phyloP scores from a whole-genome alignment of 2,113 vertebrate species.

The Egretta garzetta region DNA sequence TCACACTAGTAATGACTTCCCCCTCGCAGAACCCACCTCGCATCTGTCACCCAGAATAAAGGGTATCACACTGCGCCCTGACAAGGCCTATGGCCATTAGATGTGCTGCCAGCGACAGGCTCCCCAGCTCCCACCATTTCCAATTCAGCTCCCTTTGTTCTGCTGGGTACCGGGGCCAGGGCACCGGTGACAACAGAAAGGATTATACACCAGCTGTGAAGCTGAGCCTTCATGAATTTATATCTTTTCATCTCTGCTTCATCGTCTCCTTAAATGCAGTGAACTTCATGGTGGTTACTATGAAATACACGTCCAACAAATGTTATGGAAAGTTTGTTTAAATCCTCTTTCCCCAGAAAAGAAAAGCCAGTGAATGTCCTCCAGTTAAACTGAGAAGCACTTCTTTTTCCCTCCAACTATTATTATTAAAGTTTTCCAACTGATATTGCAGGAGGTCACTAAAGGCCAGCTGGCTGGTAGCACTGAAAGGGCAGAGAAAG shows the following conservation, averaged over 20 bases:
- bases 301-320: slow-evolving; percentile 83
- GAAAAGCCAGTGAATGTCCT: slow-evolving; percentile 78
- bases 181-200: slow-evolving; percentile 78
- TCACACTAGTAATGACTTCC: slow-evolving; percentile 81
- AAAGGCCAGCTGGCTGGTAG: slow-evolving; percentile 71
- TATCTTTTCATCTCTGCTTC: slow-evolving; percentile 76
- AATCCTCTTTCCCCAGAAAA: slow-evolving; percentile 81
- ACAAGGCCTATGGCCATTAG: slow-evolving; percentile 79
- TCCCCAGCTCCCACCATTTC: slow-evolving; percentile 83
- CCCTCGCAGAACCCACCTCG: slow-evolving; percentile 76
- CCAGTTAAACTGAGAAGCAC: slow-evolving; percentile 74
- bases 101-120: slow-evolving; percentile 73
- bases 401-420: neutral
- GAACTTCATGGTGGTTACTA: slow-evolving; percentile 82
- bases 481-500: neutral
- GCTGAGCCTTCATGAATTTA: slow-evolving; percentile 78
- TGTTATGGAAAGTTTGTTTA: slow-evolving; percentile 80
- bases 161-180: slow-evolving; percentile 69
- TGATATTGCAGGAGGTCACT: slow-evolving; percentile 58
- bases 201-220: slow-evolving; percentile 82
- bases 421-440: slow-evolving; percentile 26
- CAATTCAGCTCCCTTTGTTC: slow-evolving; percentile 86
- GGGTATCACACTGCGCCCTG: slow-evolving; percentile 81
- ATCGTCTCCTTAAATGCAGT: slow-evolving; percentile 67
- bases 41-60: slow-evolving; percentile 88